Evolutionary conservation across 2,888 invertebrate genomes (phyloP).

Genomic region (Parnassius glacialis): DNA sequence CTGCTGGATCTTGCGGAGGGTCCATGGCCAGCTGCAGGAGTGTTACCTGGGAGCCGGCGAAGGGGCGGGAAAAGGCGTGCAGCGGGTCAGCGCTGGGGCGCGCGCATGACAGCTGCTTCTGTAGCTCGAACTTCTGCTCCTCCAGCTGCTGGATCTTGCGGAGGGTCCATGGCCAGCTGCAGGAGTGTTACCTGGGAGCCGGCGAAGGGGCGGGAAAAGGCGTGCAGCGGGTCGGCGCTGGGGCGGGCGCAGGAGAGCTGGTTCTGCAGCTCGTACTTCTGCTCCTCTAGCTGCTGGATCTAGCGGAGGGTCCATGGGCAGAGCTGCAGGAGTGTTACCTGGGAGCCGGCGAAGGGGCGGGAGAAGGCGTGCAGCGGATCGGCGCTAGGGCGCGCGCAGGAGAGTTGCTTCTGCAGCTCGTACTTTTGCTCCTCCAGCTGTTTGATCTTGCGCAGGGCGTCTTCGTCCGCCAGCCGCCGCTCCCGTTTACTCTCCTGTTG

Average conservation of each 20-base stretch:
- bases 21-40: background rate
- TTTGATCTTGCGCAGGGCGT: conserved; percentile 95
- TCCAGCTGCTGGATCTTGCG: conserved; percentile 85
- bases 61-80: conserved; percentile 70
- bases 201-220: conserved; percentile 84
- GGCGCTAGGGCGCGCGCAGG: conserved; percentile 78
- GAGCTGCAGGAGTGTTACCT: conserved; percentile 49
- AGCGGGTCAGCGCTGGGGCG: conserved; percentile 36
- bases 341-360: conserved; percentile 86
- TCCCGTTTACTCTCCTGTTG: conserved; percentile 93
- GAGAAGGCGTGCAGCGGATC: conserved; percentile 78
- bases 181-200: conserved; percentile 80
- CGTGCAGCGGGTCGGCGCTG: conserved; percentile 48
- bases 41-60: background rate
- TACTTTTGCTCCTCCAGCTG: conserved; percentile 96
- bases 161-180: background rate
- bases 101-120: conserved; percentile 90
- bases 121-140: conserved; percentile 80
- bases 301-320: background rate
- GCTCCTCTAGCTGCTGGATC: conserved; percentile 85
- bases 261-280: conserved; percentile 87
- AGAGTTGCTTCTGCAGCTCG: conserved; percentile 94
- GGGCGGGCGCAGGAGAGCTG: conserved; percentile 86
- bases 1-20: conserved; percentile 95
- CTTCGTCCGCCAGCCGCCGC: conserved; percentile 96